Conservation (phyloP, 2,113 vertebrate species). For the Azemiops feae region DNA sequence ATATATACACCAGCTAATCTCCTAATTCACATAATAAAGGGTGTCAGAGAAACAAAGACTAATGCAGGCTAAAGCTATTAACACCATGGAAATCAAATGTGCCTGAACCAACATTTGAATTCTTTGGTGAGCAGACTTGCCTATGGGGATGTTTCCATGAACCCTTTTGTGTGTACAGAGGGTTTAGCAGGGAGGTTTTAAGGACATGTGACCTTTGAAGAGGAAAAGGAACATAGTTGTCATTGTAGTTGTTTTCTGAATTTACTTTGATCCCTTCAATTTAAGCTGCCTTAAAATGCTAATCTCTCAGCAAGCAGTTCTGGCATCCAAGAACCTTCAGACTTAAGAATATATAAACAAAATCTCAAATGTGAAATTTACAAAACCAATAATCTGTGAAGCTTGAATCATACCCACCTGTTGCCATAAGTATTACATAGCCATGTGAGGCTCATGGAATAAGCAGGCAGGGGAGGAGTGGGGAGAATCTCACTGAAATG, state of each 20-base stretch:
- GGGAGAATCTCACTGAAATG: conserved; percentile 20
- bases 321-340: conserved; percentile 51
- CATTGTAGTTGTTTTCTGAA: conserved; percentile 38
- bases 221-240: not conserved
- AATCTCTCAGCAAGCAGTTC: conserved; percentile 58
- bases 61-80: not conserved
- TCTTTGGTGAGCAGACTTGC: not conserved
- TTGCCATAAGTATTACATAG: not conserved
- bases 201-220: not conserved
- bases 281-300: conserved; percentile 52
- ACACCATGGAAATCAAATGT: not conserved
- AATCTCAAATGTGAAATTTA: conserved; percentile 54
- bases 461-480: not conserved
- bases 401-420: conserved; percentile 21
- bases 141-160: not conserved
- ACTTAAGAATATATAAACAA: conserved; percentile 60
- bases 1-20: not conserved
- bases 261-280: conserved; percentile 55
- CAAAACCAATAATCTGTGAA: conserved; percentile 35
- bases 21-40: not conserved
- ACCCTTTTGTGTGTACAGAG: not conserved
- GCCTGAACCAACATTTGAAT: not conserved
- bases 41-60: not conserved
- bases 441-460: not conserved
- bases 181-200: not conserved